These are phyloP conservation scores for Cliona cf. orientalis DNA, from an alignment of 37 sponge, comb jelly and placozoan genomes.

Conservation along the genomic window DNA sequence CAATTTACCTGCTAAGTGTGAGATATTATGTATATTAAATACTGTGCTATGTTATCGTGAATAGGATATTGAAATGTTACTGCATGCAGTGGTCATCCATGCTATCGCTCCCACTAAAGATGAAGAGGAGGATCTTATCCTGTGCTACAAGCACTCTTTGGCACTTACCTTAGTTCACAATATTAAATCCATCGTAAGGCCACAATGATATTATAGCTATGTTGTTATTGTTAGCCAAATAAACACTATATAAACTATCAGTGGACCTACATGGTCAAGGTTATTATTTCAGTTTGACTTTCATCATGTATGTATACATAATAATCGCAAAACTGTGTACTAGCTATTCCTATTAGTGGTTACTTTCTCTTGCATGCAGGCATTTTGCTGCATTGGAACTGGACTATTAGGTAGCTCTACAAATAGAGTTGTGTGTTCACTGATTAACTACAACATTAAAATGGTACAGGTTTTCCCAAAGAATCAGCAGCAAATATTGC, in stretches of 20 bases:
- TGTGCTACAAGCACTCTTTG: conserved; percentile 76
- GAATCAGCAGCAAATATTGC: conserved; percentile 83
- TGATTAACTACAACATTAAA: no score
- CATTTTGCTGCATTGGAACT: conserved; percentile 92
- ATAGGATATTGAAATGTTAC: background rate
- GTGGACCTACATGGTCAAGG: background rate
- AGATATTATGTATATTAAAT: no score
- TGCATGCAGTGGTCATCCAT: conserved; percentile 50
- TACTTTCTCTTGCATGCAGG: conserved; percentile 41
- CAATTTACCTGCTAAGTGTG: conserved; percentile 86
- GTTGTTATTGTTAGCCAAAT: background rate
- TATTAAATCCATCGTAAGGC: conserved; percentile 79
- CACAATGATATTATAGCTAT: background rate
- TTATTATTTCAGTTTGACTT: background rate
- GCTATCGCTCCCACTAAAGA: conserved; percentile 86
- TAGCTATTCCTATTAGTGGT: background rate
- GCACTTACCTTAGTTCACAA: conserved; percentile 59
- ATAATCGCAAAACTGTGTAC: no score
- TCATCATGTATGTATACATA: background rate
- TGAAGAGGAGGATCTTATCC: conserved; percentile 29
- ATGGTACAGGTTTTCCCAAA: conserved; percentile 91
- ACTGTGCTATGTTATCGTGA: no score
- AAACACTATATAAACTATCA: background rate
- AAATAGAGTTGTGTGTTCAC: no score
- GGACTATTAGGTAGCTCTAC: conserved; percentile 80